These are phyloP conservation scores for Dendrolimus pini DNA, from an alignment of 2,888 invertebrate genomes.

Conservation along the genomic window DNA sequence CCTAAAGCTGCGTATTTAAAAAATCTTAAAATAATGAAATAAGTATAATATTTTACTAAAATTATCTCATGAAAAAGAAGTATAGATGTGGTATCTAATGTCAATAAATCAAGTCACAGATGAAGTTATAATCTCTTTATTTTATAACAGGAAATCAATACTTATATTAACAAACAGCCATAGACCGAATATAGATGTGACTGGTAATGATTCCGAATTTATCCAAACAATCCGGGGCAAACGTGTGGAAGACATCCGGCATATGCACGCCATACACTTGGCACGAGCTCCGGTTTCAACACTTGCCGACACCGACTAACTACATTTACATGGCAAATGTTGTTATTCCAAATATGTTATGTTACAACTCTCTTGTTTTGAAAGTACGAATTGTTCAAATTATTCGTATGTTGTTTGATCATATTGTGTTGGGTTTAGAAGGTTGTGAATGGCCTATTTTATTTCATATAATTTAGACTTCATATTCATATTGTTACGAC, in stretches of 20 bases:
- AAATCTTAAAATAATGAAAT: too few relatives aligned
- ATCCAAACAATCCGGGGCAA: conserved; percentile 17
- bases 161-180: background rate
- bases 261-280: conserved; percentile 24
- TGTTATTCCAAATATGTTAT: conserved; percentile 1
- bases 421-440: too few relatives aligned
- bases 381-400: background rate
- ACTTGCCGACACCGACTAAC: conserved; percentile 13
- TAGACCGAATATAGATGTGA: conserved; percentile 2
- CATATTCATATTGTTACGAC: too few relatives aligned
- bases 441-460: too few relatives aligned
- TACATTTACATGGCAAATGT: conserved; percentile 26
- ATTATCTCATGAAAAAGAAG: too few relatives aligned
- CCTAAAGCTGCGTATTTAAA: too few relatives aligned
- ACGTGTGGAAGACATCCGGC: conserved; percentile 17
- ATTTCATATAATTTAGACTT: too few relatives aligned
- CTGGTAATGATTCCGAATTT: background rate
- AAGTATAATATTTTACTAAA: too few relatives aligned
- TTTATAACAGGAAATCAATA: too few relatives aligned
- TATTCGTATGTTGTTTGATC: background rate
- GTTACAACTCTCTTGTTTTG: background rate
- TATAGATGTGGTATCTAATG: too few relatives aligned
- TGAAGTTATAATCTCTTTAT: too few relatives aligned
- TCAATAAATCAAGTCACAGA: too few relatives aligned
- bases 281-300: conserved; percentile 11